Evolutionary conservation across 2,797 vertebrate genomes (phyloP).

Genomic region (Sebastes glaucus): DNA sequence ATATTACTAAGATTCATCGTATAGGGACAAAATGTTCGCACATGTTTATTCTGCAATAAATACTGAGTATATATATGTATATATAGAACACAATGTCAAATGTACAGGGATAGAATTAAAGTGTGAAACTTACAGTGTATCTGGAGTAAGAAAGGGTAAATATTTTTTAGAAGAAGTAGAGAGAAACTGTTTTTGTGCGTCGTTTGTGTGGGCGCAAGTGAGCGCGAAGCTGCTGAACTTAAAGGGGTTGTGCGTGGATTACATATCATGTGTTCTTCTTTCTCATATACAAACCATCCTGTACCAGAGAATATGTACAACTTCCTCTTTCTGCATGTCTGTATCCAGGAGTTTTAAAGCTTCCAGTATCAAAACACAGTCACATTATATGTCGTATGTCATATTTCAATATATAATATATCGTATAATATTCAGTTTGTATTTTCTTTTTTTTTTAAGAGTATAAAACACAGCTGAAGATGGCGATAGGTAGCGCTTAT

Average conservation of each 20-base stretch:
- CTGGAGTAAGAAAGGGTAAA: constrained; percentile 29
- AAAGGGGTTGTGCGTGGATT: constrained; percentile 68
- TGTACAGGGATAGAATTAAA: constrained; percentile 70
- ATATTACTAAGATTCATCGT: constrained; percentile 71
- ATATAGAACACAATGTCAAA: constrained; percentile 76
- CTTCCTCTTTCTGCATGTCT: constrained; percentile 41
- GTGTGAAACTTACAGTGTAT: constrained; percentile 38
- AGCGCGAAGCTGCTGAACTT: constrained; percentile 67
- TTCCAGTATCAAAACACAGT: constrained; percentile 84
- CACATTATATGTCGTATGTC: constrained; percentile 58
- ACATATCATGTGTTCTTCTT: constrained; percentile 48
- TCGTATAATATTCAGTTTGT: constrained; percentile 63
- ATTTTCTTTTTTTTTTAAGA: constrained; percentile 54
- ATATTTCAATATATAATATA: constrained; percentile 77
- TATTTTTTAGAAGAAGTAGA: constrained; percentile 22
- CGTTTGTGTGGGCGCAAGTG: constrained; percentile 20
- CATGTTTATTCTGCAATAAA: constrained; percentile 70
- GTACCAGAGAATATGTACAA: constrained; percentile 77
- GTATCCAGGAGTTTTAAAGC: constrained; percentile 78
- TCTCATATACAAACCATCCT: constrained; percentile 59
- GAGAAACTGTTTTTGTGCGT: constrained; percentile 42
- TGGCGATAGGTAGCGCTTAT: constrained; percentile 70
- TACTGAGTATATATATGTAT: constrained; percentile 68
- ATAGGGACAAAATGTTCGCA: constrained; percentile 57
- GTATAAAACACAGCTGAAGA: constrained; percentile 80